phyloP scores from a whole-genome alignment of 2,113 vertebrate genomes.

The Equus przewalskii region DNA sequence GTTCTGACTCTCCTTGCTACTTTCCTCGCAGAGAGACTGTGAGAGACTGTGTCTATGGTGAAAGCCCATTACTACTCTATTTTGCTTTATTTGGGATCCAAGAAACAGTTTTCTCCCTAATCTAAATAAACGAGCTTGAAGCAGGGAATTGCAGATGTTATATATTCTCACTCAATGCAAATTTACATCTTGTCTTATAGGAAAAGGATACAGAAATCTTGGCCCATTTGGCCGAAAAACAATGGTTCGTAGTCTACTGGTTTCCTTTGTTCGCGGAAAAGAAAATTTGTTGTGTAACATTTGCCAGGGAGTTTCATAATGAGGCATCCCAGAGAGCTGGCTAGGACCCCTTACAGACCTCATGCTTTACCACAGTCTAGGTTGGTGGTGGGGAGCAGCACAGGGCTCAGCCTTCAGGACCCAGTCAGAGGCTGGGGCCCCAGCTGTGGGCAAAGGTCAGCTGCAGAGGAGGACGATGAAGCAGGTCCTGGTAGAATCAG shows the following conservation, averaged over 20 bases:
- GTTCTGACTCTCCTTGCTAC: neutral
- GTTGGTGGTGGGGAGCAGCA: neutral
- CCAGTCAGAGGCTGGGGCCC: neutral
- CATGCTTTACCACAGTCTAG: neutral
- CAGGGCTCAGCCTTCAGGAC: neutral
- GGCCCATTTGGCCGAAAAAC: conserved; percentile 2
- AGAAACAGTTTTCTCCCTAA: conserved; percentile 15
- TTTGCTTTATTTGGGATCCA: conserved; percentile 51
- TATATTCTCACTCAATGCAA: conserved; percentile 44
- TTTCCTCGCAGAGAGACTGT: neutral
- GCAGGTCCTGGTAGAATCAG: neutral
- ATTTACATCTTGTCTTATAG: conserved; percentile 48
- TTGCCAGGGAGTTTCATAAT: conserved; percentile 12
- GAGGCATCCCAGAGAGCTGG: neutral
- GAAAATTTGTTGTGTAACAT: neutral
- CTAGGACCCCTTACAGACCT: neutral
- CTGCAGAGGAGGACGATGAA: neutral
- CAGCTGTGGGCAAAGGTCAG: neutral
- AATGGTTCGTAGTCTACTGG: conserved; percentile 48
- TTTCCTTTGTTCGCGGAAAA: conserved; percentile 49
- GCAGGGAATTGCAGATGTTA: conserved; percentile 11
- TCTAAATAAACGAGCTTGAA: conserved; percentile 16
- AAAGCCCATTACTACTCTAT: conserved; percentile 14
- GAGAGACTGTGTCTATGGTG: neutral
- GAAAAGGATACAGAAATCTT: conserved; percentile 48